phyloP scores from a whole-genome alignment of 2,888 invertebrate genomes.

The Boloria euphrosyne region DNA sequence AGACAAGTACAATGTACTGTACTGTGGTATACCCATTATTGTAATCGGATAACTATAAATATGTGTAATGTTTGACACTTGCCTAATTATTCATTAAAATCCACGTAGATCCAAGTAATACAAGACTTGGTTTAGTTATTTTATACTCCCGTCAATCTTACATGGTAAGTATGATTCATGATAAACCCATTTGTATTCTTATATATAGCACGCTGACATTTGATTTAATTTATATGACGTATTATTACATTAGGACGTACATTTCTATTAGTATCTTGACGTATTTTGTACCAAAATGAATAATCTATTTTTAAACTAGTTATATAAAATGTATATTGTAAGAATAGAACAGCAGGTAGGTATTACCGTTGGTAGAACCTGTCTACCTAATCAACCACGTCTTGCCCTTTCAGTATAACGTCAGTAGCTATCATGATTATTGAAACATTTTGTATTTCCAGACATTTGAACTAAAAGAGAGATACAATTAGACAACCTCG shows the following conservation, averaged over 20 bases:
- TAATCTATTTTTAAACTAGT: background rate
- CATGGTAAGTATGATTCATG: constrained; percentile 17
- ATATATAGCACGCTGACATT: constrained; percentile 16
- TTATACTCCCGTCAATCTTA: background rate
- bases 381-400: too few species aligned
- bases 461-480: too few species aligned
- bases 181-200: background rate
- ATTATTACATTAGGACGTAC: background rate
- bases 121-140: background rate
- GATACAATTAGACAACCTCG: too few species aligned
- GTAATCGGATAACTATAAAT: too few species aligned
- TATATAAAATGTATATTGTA: background rate
- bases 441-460: too few species aligned
- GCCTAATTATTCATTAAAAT: background rate
- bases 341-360: background rate
- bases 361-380: too few species aligned
- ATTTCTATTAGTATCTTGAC: constrained; percentile 6
- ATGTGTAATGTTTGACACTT: background rate
- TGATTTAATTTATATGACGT: constrained; percentile 14
- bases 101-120: background rate
- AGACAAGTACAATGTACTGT: too few species aligned
- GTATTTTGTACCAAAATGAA: background rate
- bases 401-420: too few species aligned
- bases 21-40: too few species aligned
- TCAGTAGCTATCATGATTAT: too few species aligned